A percentile compares a stretch with the other conserved stretches of the same genome.
Conservation (phyloP, 2,888 invertebrate species). For the Acrocyrtus sp. region DNA sequence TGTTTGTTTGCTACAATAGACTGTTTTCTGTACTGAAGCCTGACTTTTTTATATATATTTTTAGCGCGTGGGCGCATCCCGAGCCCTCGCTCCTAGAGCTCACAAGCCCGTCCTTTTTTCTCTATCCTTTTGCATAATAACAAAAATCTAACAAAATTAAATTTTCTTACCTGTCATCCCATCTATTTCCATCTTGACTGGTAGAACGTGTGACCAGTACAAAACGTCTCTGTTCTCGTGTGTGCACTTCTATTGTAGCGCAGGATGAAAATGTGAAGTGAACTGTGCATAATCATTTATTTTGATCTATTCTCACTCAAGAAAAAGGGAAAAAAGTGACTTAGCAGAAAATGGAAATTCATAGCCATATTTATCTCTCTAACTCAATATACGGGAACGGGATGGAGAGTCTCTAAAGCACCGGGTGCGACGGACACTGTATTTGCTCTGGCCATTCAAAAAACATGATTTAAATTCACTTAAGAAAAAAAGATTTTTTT, state of each 20-base stretch:
- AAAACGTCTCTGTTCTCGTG: neutral
- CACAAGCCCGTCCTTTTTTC: too few species aligned
- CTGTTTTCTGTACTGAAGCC: too few species aligned
- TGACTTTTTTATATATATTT: too few species aligned
- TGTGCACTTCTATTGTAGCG: neutral
- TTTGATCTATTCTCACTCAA: conserved; percentile 20
- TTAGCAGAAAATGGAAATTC: conserved; percentile 16
- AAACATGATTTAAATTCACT: neutral
- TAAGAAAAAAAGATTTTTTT: neutral
- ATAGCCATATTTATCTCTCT: neutral
- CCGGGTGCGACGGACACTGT: too few species aligned
- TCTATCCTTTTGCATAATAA: too few species aligned
- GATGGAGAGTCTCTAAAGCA: too few species aligned
- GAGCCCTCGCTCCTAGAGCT: neutral
- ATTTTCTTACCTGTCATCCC: neutral
- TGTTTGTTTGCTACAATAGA: too few species aligned
- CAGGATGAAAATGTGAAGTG: too few species aligned
- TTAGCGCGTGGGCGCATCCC: conserved; percentile 10
- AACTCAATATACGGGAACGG: too few species aligned
- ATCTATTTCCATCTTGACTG: neutral
- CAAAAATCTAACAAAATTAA: too few species aligned
- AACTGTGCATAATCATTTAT: conserved; percentile 15
- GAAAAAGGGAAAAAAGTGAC: conserved; percentile 9
- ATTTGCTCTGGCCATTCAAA: neutral
- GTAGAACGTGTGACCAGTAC: conserved; percentile 12